Conservation (phyloP, 37 sponge, comb jelly and placozoan genomes). For the Theonella swinhoei region DNA sequence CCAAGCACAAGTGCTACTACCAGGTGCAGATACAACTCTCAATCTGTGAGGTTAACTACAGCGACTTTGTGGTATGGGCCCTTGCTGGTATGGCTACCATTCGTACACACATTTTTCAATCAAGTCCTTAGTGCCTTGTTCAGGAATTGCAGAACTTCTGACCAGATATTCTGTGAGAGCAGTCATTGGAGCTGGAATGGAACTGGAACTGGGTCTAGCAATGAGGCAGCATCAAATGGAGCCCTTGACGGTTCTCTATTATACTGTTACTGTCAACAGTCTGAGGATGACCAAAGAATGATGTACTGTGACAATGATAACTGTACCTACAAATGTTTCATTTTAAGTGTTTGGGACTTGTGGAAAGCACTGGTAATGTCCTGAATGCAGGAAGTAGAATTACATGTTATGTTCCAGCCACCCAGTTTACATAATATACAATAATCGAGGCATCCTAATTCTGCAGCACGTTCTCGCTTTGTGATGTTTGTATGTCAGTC, state of each 20-base stretch:
- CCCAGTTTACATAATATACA: too few relatives aligned
- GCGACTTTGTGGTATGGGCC: conserved; percentile 16
- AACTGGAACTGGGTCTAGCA: neutral
- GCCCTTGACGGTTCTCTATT: neutral
- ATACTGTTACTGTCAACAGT: conserved; percentile 37
- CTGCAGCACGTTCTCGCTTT: too few relatives aligned
- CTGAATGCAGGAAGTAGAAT: conserved; percentile 33
- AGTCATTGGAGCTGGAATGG: neutral
- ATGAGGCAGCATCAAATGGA: neutral
- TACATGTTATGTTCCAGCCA: too few relatives aligned
- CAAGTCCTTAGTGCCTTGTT: neutral
- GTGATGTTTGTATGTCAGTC: too few relatives aligned
- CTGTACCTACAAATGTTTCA: conserved; percentile 47
- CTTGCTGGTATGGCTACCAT: neutral
- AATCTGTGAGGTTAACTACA: neutral
- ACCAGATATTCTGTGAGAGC: conserved; percentile 12
- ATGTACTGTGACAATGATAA: conserved; percentile 24
- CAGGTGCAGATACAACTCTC: conserved; percentile 15
- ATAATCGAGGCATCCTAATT: too few relatives aligned
- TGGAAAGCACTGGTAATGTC: conserved; percentile 32
- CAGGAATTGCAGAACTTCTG: conserved; percentile 24
- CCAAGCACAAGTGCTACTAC: conserved; percentile 3
- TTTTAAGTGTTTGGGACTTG: conserved; percentile 16
- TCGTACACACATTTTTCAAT: conserved; percentile 13
- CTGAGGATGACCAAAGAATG: conserved; percentile 27